Percentiles rank a stretch among this genome's conserved stretches.
These are phyloP conservation scores for Cepaea hortensis DNA, from an alignment of 2,888 invertebrate genomes.

Conservation along the genomic window DNA sequence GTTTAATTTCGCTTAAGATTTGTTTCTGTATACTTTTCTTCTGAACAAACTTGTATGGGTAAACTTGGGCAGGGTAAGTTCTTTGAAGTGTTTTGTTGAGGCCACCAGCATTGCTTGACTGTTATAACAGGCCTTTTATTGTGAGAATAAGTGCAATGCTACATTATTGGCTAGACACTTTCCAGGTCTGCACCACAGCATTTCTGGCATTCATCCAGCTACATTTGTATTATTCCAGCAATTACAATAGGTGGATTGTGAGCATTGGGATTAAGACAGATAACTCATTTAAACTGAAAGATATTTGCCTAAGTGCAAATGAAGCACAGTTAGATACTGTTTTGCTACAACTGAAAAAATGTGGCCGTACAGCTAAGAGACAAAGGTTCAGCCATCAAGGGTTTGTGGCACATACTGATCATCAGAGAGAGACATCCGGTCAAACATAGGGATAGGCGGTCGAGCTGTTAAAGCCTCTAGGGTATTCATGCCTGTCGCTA, in stretches of 20 bases:
- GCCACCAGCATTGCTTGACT: constrained; percentile 25
- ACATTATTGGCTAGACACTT: constrained; percentile 38
- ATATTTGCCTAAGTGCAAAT: background rate
- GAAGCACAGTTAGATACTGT: background rate
- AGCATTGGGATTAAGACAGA: background rate
- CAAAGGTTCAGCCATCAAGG: constrained; percentile 76
- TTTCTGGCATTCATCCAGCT: constrained; percentile 39
- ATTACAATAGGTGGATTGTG: background rate
- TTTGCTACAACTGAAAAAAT: background rate
- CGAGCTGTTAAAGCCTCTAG: no score
- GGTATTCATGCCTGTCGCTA: no score
- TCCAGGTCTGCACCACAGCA: constrained; percentile 17
- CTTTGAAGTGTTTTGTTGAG: no score
- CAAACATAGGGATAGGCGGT: no score
- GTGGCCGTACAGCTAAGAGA: background rate
- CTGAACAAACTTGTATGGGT: no score
- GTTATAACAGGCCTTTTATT: background rate
- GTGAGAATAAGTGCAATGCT: constrained; percentile 30
- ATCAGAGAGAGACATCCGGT: constrained; percentile 57
- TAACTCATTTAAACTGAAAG: background rate
- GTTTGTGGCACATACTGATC: constrained; percentile 89
- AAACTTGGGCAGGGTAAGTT: no score
- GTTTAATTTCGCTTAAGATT: no score
- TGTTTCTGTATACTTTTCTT: no score
- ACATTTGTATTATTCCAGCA: background rate